Evolutionary conservation across 2,888 invertebrate species (phyloP), one percentile per base, ranked within the genome.

Genomic region (Oxystoma pomonae): DNA sequence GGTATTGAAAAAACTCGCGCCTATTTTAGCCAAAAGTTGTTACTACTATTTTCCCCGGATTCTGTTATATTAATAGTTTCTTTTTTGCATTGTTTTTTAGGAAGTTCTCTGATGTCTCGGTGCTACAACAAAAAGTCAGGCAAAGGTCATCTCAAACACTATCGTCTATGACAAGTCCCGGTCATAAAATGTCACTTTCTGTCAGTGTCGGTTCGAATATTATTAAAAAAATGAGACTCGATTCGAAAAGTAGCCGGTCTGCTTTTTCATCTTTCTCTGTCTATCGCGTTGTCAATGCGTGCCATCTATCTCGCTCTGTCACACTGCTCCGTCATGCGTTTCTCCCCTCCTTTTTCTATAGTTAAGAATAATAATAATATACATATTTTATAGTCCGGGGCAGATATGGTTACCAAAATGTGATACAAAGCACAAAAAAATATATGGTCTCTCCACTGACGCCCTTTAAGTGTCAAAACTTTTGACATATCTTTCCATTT

Each of bases 171-270:
- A 7, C 35, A 35, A 7, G 5, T 35, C 5, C 35, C 35, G 35
- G 35, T 35, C 35, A 7, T 35, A 3, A 35, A 35, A 12, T 35
- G 35, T 12, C 35, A 3, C 3, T 35, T 35, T 35, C 35, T 12
- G 35, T 35, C 35, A 35, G 12, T 35, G 35, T 35, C 35, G 35
- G 3, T 3, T 35, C 35, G 35, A 35, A 7, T 3, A 35, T 35
- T 35, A 12, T 35, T 12, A 12, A 12, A 7, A 35, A 35, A 3
- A 35, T 7, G 35, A 35, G 35, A 35, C 35, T 35, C 35, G 35
- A 35, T 35, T 7, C 35, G 35, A 74, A 75, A 78, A 79, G 78
- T 80, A 80, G 80, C 80, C 79, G 81, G 80, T 79, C 80, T 80
- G 80, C 79, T 81, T 79, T 74, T 74, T 74, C 68, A 51, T 65